A percentile compares a stretch with the other conserved stretches of the same genome.
These are phyloP conservation scores for Acanthosepion lycidas DNA, from an alignment of 2,888 invertebrate genomes.

Conservation along the genomic window DNA sequence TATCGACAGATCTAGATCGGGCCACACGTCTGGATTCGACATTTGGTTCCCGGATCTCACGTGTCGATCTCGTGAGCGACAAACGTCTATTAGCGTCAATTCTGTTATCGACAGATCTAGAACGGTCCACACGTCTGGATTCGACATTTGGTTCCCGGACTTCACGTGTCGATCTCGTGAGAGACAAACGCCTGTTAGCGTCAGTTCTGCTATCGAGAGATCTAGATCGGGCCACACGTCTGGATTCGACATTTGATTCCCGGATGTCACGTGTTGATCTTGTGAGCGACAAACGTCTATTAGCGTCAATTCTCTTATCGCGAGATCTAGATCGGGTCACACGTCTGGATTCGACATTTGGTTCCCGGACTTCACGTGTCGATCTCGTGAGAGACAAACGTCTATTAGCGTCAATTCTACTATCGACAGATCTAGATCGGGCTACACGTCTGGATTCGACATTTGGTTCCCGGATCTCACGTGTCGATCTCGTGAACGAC, in stretches of 20 bases:
- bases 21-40: too few species aligned
- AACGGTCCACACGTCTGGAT: too few species aligned
- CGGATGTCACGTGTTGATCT: background rate
- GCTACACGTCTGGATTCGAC: background rate
- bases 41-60: too few species aligned
- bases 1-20: too few species aligned
- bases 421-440: background rate
- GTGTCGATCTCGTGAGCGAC: too few species aligned
- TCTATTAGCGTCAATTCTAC: background rate
- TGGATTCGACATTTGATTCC: too few species aligned
- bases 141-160: too few species aligned
- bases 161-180: background rate
- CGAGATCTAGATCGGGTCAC: background rate
- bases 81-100: too few species aligned
- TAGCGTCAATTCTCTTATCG: background rate
- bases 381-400: background rate
- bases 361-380: background rate
- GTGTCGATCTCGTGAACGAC: background rate
- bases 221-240: too few species aligned
- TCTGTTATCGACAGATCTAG: too few species aligned
- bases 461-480: background rate
- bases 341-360: background rate
- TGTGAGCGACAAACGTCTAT: background rate
- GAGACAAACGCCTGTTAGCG: background rate
- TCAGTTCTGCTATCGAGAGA: background rate